These are phyloP conservation scores for Lutjanus argentimaculatus DNA, from an alignment of 2,797 vertebrate genomes.

Conservation along the genomic window DNA sequence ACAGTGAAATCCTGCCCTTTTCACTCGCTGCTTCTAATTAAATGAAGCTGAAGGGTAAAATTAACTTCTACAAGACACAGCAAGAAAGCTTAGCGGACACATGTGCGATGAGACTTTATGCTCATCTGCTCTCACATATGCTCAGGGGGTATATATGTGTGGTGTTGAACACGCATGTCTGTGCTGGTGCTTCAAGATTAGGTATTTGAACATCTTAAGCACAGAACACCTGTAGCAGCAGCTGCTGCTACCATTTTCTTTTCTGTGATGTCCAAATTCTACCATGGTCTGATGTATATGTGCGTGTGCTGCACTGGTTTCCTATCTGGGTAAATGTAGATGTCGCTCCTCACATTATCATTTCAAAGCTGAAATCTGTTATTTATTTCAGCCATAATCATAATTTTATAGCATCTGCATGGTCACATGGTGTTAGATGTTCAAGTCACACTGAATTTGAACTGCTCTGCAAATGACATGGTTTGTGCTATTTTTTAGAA, in stretches of 20 bases:
- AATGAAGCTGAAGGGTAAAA: conserved; percentile 78
- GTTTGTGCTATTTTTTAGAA: neutral
- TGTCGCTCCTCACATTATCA: neutral
- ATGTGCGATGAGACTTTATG: conserved; percentile 28
- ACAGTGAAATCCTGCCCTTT: conserved; percentile 75
- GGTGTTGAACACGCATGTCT: neutral
- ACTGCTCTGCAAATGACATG: neutral
- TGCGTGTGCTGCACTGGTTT: conserved; percentile 1
- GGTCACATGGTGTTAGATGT: neutral
- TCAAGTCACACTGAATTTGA: neutral
- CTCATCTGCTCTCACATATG: conserved; percentile 43
- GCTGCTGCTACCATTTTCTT: neutral
- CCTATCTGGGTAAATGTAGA: conserved; percentile 1
- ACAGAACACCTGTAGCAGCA: conserved; percentile 43
- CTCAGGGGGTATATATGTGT: conserved; percentile 5
- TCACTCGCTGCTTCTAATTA: conserved; percentile 80
- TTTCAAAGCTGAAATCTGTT: conserved; percentile 12
- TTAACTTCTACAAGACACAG: conserved; percentile 62
- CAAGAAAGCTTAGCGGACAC: conserved; percentile 37
- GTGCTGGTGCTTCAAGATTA: conserved; percentile 11
- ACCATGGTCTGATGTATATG: neutral
- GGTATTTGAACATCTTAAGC: conserved; percentile 29
- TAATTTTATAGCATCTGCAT: neutral
- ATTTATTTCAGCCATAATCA: conserved; percentile 2
- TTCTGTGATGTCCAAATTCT: conserved; percentile 16